Evolutionary conservation across 2,113 vertebrate genomes (phyloP).

Genomic region (Meles meles): DNA sequence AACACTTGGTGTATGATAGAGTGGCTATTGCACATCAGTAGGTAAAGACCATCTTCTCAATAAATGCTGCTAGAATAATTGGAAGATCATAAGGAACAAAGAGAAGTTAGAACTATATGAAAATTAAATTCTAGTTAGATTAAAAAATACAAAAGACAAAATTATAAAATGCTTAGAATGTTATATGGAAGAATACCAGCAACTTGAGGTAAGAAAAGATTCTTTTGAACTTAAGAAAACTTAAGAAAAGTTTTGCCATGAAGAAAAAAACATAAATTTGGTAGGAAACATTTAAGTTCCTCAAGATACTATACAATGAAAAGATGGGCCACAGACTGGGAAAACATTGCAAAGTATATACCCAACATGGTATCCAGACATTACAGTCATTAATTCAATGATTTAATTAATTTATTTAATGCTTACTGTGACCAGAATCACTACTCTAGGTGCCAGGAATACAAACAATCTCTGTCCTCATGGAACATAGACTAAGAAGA

Average conservation of each 20-base stretch:
- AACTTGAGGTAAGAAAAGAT: neutral
- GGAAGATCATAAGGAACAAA: neutral
- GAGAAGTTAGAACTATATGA: neutral
- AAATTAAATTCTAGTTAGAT: neutral
- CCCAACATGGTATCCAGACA: neutral
- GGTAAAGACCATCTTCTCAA: neutral
- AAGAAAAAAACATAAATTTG: neutral
- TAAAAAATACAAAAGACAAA: neutral
- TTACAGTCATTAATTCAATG: neutral
- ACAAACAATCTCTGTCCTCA: neutral
- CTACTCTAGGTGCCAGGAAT: neutral
- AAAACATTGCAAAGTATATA: neutral
- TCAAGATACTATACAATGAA: neutral
- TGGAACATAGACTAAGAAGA: neutral
- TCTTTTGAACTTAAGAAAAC: neutral
- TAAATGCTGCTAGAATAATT: neutral
- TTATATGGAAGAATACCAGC: neutral
- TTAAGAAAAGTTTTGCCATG: neutral
- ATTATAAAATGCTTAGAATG: neutral
- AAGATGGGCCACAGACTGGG: neutral
- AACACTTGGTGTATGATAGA: neutral
- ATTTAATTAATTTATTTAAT: neutral
- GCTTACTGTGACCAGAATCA: neutral
- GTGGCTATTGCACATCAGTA: neutral
- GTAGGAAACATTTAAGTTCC: neutral